phyloP scores from a whole-genome alignment of 2,113 vertebrate species.

The Scytalopus superciliaris region DNA sequence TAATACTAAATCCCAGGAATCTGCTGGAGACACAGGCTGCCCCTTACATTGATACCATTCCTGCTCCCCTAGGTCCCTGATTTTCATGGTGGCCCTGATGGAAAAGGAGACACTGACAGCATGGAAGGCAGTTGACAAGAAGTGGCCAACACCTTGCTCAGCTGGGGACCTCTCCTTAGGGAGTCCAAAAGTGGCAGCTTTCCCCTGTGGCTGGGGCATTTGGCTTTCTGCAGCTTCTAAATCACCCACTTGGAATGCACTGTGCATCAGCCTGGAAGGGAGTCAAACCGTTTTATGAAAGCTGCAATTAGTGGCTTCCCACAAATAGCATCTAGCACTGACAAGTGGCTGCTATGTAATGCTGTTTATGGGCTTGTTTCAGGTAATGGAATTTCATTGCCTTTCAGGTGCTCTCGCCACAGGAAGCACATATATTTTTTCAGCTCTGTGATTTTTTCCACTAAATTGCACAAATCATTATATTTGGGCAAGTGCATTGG shows the following conservation, averaged over 20 bases:
- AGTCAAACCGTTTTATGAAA: conserved; percentile 67
- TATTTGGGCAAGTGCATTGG: conserved; percentile 49
- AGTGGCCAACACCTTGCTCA: not conserved
- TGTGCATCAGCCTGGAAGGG: conserved; percentile 63
- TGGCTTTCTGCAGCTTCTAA: conserved; percentile 60
- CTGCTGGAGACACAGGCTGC: not conserved
- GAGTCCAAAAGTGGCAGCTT: not conserved
- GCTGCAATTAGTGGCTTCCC: conserved; percentile 75
- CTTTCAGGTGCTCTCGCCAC: conserved; percentile 39
- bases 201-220: conserved; percentile 46
- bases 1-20: not conserved
- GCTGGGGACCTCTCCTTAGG: not conserved
- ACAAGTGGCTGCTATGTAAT: conserved; percentile 54
- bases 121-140: not conserved
- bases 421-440: conserved; percentile 46
- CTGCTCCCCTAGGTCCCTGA: not conserved
- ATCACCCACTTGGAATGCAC: conserved; percentile 59
- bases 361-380: conserved; percentile 53
- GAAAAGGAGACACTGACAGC: not conserved
- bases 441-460: conserved; percentile 53
- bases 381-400: conserved; percentile 49
- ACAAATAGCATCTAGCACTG: conserved; percentile 64
- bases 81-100: not conserved
- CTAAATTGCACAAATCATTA: conserved; percentile 27
- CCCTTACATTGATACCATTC: not conserved